phyloP scores from a whole-genome alignment of 2,113 vertebrate species.

The Camelus dromedarius region DNA sequence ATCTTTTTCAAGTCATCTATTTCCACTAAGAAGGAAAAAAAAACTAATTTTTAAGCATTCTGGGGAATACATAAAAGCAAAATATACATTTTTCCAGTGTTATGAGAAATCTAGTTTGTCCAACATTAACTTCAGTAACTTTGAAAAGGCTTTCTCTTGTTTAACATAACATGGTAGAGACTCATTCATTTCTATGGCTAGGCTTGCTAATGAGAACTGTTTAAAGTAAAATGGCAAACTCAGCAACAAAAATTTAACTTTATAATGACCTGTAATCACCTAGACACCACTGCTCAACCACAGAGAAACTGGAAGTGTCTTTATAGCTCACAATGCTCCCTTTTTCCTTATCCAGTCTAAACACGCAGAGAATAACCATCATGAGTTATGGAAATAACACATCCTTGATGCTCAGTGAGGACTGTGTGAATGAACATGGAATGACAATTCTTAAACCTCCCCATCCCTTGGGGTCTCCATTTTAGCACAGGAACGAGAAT shows the following conservation, averaged over 20 bases:
- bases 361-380: not conserved
- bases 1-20: constrained; percentile 99
- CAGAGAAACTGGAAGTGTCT: not conserved
- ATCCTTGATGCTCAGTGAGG: not conserved
- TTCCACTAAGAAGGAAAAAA: constrained; percentile 92
- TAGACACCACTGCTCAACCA: not conserved
- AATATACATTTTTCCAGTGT: not conserved
- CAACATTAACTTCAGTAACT: constrained; percentile 15
- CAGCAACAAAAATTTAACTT: not conserved
- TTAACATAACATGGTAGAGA: not conserved
- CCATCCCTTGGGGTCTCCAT: not conserved
- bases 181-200: not conserved
- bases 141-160: constrained; percentile 1
- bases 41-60: constrained; percentile 31
- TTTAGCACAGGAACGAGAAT: constrained; percentile 8
- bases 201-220: not conserved
- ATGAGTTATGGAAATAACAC: not conserved
- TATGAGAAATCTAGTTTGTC: not conserved
- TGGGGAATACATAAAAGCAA: not conserved
- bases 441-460: not conserved
- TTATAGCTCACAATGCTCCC: not conserved
- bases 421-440: not conserved
- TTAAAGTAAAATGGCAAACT: constrained; percentile 14
- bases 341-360: not conserved
- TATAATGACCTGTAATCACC: not conserved